These are phyloP conservation scores for Pseudochaenichthys georgianus DNA, from an alignment of 2,797 vertebrate species.

Conservation along the genomic window DNA sequence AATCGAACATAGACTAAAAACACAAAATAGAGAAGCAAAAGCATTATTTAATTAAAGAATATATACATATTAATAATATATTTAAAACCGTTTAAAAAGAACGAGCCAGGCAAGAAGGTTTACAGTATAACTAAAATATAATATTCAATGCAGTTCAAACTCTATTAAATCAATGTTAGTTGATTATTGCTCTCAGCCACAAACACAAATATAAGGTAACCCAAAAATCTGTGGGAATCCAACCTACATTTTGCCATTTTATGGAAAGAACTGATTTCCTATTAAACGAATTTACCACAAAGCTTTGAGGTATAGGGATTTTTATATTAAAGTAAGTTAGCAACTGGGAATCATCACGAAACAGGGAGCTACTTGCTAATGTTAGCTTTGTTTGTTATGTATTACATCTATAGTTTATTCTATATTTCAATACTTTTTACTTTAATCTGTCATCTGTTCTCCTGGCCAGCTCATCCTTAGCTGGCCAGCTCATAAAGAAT, in stretches of 20 bases:
- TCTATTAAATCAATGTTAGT: background rate
- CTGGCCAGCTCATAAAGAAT: constrained; percentile 21
- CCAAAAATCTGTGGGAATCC: background rate
- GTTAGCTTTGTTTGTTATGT: too few relatives aligned
- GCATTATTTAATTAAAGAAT: too few relatives aligned
- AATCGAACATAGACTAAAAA: too few relatives aligned
- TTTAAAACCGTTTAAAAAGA: too few relatives aligned
- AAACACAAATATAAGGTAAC: background rate
- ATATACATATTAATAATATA: too few relatives aligned
- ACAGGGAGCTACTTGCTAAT: background rate
- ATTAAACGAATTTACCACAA: background rate
- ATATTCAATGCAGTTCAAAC: background rate
- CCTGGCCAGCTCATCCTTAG: background rate
- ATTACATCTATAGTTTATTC: rapidly evolving
- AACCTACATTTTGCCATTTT: background rate
- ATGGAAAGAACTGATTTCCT: background rate
- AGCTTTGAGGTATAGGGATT: background rate
- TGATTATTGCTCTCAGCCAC: background rate
- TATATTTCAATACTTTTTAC: background rate
- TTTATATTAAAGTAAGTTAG: too few relatives aligned
- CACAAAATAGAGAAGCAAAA: too few relatives aligned
- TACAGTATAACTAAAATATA: too few relatives aligned
- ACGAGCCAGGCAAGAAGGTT: too few relatives aligned
- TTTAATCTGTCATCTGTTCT: too few relatives aligned
- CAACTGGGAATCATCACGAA: background rate